Conservation (phyloP, 2,113 vertebrate species). For the Himantopus leucocephalus region DNA sequence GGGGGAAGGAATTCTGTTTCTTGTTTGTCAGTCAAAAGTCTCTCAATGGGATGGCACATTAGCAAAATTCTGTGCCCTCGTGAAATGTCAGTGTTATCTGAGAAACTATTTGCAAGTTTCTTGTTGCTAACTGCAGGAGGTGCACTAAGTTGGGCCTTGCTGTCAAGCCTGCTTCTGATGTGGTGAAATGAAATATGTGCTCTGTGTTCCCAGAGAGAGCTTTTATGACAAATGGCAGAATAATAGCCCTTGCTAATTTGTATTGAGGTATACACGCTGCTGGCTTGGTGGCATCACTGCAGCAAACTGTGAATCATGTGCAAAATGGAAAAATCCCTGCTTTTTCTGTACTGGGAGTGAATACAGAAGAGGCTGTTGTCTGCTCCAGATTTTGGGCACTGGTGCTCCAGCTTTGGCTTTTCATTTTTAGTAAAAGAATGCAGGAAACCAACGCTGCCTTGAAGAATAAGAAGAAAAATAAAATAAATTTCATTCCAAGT, state of each 20-base stretch:
- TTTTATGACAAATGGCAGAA: constrained; percentile 11
- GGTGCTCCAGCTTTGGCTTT: not conserved
- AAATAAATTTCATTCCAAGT: not conserved
- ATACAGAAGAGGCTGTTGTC: not conserved
- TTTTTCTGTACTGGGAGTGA: not conserved
- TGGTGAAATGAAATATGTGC: not conserved
- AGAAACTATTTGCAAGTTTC: not conserved
- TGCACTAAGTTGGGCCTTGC: not conserved
- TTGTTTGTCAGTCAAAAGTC: not conserved
- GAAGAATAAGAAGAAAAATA: not conserved
- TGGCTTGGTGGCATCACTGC: not conserved
- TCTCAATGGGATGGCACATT: not conserved
- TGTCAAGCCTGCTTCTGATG: not conserved
- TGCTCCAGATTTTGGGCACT: not conserved
- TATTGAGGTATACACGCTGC: not conserved
- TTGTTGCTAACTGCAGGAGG: not conserved
- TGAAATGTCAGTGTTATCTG: not conserved
- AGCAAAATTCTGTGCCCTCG: not conserved
- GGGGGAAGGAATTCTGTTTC: not conserved
- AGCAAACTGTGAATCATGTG: not conserved
- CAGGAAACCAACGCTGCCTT: not conserved
- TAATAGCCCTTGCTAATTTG: constrained; percentile 2
- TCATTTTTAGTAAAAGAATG: not conserved
- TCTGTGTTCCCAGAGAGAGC: not conserved
- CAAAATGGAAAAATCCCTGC: constrained; percentile 1